Percentiles rank a stretch among this genome's conserved stretches.
phyloP scores from a whole-genome alignment of 2,113 vertebrate species.

The Lipophrys pholis region DNA sequence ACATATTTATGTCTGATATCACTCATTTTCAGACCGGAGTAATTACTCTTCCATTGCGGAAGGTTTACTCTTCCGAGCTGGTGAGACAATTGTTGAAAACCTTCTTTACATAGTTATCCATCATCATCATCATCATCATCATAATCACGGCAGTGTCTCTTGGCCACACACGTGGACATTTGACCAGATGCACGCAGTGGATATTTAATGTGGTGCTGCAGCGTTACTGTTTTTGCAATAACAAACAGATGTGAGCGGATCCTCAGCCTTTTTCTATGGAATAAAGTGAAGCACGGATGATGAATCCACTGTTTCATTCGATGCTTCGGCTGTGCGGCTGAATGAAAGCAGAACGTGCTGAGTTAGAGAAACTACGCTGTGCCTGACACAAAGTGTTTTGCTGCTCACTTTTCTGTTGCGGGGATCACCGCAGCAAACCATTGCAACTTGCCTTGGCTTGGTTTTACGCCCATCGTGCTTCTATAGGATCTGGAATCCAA shows the following conservation, averaged over 20 bases:
- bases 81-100: conserved; percentile 2
- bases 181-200: conserved; percentile 59
- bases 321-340: neutral
- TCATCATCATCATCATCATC: neutral
- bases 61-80: neutral
- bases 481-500: too few species aligned
- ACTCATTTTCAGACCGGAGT: neutral
- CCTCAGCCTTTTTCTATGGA: conserved; percentile 32
- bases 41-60: neutral
- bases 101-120: conserved; percentile 8
- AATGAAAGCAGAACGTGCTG: neutral
- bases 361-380: neutral
- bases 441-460: too few species aligned
- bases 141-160: conserved; percentile 1
- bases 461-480: too few species aligned
- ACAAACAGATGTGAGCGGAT: conserved; percentile 47
- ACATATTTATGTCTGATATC: neutral
- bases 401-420: too few species aligned
- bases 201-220: conserved; percentile 57
- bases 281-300: conserved; percentile 18
- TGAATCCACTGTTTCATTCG: neutral
- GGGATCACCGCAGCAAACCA: too few species aligned
- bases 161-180: conserved; percentile 26
- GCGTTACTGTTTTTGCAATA: conserved; percentile 37
- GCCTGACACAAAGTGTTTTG: too few species aligned